Evolutionary conservation across 2,113 vertebrate genomes (phyloP), one percentile per base, ranked within the genome.

Genomic region (Notarius quadriscutis): DNA sequence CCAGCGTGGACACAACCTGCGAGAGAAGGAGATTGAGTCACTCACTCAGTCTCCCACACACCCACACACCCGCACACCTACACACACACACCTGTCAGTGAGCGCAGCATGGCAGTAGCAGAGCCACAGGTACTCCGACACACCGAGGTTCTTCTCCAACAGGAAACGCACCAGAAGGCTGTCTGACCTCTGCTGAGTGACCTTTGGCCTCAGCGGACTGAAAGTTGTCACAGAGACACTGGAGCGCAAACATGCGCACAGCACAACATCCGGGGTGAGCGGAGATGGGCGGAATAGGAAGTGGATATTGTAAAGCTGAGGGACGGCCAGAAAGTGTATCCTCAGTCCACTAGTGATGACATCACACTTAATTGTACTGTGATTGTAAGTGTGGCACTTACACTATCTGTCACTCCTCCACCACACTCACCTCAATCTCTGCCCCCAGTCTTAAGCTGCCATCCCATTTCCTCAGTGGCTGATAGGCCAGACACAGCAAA

Each of bases 401-500:
- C 51, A 3, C 27, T 34, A 80, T 62, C 75, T n/a, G 60, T 57
- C 12, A 62, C 30, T 67, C 75, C 57, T 5, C 11, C 25, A 22
- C 48, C 10, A 41, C 15, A 5, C 89, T 94, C 91, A 97, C 97
- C 95, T 97, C 93, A 69, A 97, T 90, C 11, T 69, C 50, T 9
- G 96, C 95, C 82, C 97, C 97, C 0, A 92, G 93, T 62, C 97
- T 93, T 55, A 98, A 92, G 4, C 88, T 95, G 11, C 91, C 86
- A 22, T 92, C 93, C 91, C 90, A 91, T 83, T 93, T 95, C 84
- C 85, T 90, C 25, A 91, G 1, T 17, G 96, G 97, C 92, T 95
- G 96, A 93, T 97, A 97, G 93, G 96, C 96, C 88, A 97, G 91
- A 84, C 97, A 97, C 80, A 98, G 93, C 48, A 95, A 93, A 58